Evolutionary conservation across 2,888 invertebrate species (phyloP).

Genomic region (Drosophila villosipedis): DNA sequence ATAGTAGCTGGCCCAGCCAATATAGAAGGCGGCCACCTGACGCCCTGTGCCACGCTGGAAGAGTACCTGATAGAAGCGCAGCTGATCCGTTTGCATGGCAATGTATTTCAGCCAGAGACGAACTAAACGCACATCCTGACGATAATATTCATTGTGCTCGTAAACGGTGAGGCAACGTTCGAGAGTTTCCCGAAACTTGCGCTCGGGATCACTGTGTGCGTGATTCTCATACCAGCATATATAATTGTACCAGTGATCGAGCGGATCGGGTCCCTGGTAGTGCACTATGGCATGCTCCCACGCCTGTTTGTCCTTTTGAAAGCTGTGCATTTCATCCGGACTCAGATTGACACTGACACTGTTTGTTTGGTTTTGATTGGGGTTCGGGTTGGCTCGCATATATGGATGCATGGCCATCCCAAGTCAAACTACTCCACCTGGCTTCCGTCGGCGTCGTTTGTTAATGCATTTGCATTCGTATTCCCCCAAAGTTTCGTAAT

Average conservation of each 20-base stretch:
- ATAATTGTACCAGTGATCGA: conserved; percentile 95
- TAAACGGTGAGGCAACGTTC: conserved; percentile 93
- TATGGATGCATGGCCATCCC: conserved; percentile 75
- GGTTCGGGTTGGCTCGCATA: conserved; percentile 67
- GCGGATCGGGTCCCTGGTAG: conserved; percentile 94
- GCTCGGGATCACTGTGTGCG: conserved; percentile 90
- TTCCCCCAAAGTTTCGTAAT: conserved; percentile 54
- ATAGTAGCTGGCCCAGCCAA: conserved; percentile 95
- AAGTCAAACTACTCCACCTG: conserved; percentile 6
- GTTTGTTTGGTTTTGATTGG: conserved; percentile 55
- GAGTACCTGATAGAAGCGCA: conserved; percentile 93
- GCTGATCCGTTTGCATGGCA: conserved; percentile 91
- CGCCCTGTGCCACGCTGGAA: conserved; percentile 92
- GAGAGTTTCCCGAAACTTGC: conserved; percentile 94
- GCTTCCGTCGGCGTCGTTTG: conserved; percentile 10
- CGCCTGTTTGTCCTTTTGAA: conserved; percentile 86
- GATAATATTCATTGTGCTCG: conserved; percentile 92
- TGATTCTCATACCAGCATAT: conserved; percentile 97
- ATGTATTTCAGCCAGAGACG: conserved; percentile 97
- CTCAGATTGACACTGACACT: conserved; percentile 47
- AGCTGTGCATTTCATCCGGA: conserved; percentile 83
- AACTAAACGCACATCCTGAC: conserved; percentile 94
- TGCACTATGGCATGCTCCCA: conserved; percentile 93
- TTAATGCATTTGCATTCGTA: conserved; percentile 39
- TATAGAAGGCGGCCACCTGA: conserved; percentile 93